Conservation (phyloP, 2,113 vertebrate species). For the Myotis yumanensis region DNA sequence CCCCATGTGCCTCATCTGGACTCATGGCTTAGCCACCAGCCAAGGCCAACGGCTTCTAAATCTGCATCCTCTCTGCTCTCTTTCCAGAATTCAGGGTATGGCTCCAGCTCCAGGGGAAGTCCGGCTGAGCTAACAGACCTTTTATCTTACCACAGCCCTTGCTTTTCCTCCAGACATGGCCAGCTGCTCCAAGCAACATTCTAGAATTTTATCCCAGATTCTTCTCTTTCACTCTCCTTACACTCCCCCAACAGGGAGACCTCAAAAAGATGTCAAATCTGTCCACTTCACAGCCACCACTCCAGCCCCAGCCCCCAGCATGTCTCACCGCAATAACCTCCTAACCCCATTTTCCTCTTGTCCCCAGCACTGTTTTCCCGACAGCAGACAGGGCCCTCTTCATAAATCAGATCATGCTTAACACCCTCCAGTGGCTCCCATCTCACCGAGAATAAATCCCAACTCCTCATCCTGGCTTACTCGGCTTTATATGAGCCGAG, state of each 20-base stretch:
- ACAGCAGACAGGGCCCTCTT: background rate
- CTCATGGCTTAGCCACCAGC: background rate
- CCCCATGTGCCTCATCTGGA: background rate
- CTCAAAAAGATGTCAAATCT: background rate
- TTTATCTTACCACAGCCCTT: background rate
- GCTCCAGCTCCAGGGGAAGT: background rate
- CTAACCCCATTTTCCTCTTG: background rate
- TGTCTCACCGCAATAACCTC: background rate
- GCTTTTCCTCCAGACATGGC: background rate
- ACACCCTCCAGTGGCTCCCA: conserved; percentile 43
- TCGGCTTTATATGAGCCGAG: background rate
- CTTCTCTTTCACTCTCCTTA: background rate
- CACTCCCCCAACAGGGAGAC: background rate
- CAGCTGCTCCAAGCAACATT: background rate
- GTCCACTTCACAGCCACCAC: background rate
- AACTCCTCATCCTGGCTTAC: background rate
- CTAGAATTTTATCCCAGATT: background rate
- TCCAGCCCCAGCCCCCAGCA: background rate
- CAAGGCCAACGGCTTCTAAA: background rate
- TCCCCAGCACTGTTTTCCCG: conserved; percentile 38
- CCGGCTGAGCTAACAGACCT: background rate
- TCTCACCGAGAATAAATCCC: background rate
- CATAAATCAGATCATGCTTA: conserved; percentile 58
- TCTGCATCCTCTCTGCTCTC: background rate
- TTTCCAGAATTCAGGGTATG: background rate